phyloP scores from a whole-genome alignment of 2,888 invertebrate genomes.

The Gymnocheta viridis region DNA sequence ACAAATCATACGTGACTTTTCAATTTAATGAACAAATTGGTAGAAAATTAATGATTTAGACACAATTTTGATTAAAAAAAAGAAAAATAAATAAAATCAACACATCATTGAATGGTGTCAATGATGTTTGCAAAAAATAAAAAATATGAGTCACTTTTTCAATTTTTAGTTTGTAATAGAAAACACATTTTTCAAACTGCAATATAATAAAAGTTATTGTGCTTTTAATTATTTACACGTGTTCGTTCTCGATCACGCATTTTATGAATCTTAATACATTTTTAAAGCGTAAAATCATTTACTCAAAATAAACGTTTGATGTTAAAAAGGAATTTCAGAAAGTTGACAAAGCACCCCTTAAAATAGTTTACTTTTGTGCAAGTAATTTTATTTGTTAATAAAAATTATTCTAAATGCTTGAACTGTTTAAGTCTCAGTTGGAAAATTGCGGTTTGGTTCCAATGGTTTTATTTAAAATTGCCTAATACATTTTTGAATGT shows the following conservation, averaged over 20 bases:
- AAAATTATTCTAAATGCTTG: too few species aligned
- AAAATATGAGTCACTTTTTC: constrained; percentile 45
- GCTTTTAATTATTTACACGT: constrained; percentile 8
- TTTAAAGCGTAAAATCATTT: neutral
- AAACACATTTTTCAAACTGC: constrained; percentile 7
- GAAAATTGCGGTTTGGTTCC: too few species aligned
- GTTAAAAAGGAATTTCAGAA: neutral
- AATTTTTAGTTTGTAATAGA: neutral
- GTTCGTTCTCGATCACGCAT: neutral
- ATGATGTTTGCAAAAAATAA: constrained; percentile 53
- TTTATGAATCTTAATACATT: neutral
- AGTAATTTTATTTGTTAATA: too few species aligned
- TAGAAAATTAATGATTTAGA: constrained; percentile 44
- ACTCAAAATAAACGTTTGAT: neutral
- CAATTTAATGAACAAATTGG: constrained; percentile 63
- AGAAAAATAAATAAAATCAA: neutral
- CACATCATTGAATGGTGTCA: constrained; percentile 62
- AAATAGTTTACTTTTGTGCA: neutral
- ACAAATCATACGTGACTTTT: constrained; percentile 58
- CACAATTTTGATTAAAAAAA: constrained; percentile 24
- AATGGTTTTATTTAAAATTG: too few species aligned
- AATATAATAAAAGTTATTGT: neutral
- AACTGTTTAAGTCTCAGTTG: too few species aligned
- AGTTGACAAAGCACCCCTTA: neutral
- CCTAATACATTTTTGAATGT: too few species aligned